Base-by-base conservation (phyloP, 2,113 vertebrate species). In the Monopterus albus region DNA sequence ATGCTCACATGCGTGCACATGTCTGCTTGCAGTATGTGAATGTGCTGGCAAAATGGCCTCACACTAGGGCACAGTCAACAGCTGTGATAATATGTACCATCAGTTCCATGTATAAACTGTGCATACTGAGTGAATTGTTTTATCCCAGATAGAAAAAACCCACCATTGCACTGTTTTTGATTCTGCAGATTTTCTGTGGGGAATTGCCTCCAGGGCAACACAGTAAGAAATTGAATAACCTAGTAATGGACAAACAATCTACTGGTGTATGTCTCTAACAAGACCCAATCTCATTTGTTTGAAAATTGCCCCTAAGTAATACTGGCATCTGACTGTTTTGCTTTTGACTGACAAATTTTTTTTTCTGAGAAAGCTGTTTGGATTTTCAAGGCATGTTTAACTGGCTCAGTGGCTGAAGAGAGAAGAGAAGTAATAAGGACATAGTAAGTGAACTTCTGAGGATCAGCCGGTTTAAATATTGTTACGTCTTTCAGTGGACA, bases 151-250 rank as follows among this genome's bases (percentile, higher is more conserved):
- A 42, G 73, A 35, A 20, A 33, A 75, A 42, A 72, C 7, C 38
- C 31, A 65, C 57, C 55, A 59, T 12, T 39, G 8, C 8, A 15
- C 74, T 69, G 14, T 23, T 45, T 51, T 62, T 58, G 28, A 52
- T 77, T 76, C 31, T 39, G 56, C 4, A 12, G 59, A 43, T 59
- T 69, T 52, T 71, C 57, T 10, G 31, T 21, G 36, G 58, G 57
- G 47, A 61, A 50, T 40, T 25, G 28, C 56, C 75, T 85, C 46
- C 18, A 13, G 63, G 75, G 66, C 47, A 50, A 49, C 43, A 83
- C 82, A 77, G 62, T 73, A n/a, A 35, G 78, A 86, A 69, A 81
- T 69, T 17, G n/a, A 79, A 84, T 76, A 72, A 90, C 57, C 58
- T 31, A n/a, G n/a, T n/a, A n/a, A n/a, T n/a, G n/a, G n/a, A n/a